Conservation (phyloP, 1,140 invertebrate species). For the Drosophila truncata region DNA sequence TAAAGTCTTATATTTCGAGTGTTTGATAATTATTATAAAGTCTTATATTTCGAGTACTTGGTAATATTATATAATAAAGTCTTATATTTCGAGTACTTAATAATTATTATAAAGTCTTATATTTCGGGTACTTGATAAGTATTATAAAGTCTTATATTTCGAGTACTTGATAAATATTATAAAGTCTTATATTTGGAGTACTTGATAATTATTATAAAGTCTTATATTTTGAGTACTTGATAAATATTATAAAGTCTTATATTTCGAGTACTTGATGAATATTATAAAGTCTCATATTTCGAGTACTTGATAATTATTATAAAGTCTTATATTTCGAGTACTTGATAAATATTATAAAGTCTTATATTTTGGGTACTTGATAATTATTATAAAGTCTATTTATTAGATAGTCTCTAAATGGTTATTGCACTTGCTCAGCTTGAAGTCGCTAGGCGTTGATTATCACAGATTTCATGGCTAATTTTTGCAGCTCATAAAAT, state of each 20-base stretch:
- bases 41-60: not conserved
- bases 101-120: not conserved
- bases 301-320: not conserved
- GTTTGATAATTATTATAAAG: not conserved
- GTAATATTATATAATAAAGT: no score
- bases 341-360: not conserved
- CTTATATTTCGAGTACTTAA: not conserved
- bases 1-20: not conserved
- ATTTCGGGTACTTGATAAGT: not conserved
- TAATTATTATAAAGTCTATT: not conserved
- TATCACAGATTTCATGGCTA: constrained; percentile 10
- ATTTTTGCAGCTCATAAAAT: constrained; percentile 11
- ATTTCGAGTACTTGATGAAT: not conserved
- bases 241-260: not conserved
- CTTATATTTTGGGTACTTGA: not conserved
- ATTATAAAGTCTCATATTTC: no score
- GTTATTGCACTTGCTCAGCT: not conserved
- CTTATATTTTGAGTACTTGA: not conserved
- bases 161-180: not conserved
- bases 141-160: not conserved
- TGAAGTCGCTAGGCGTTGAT: not conserved
- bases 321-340: not conserved
- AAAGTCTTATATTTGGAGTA: not conserved
- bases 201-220: not conserved
- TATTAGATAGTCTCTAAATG: not conserved